Base-by-base conservation (phyloP, 2,888 invertebrate species). In the Nomada flava region DNA sequence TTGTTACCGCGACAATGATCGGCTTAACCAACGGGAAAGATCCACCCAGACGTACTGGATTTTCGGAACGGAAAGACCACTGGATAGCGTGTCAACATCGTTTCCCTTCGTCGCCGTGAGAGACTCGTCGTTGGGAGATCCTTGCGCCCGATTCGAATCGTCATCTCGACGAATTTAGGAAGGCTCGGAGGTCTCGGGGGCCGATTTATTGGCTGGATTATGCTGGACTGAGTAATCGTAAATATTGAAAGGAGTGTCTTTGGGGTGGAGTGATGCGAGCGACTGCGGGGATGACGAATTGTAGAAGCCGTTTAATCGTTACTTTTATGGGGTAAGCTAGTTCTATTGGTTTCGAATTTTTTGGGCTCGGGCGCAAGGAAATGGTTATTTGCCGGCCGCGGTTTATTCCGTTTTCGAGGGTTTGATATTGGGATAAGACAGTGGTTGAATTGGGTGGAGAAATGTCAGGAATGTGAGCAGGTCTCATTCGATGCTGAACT, bases 1-100 rank as follows among this genome's bases (percentile, higher is more conserved):
- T 92, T 92, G 92, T 92, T 92, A 92, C 91, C 86, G 92, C 90
- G 91, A 92, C 93, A 92, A 93, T 93, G 92, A 93, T 92, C 93
- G 91, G 91, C 91, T 91, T 92, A 92, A 91, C 92, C 92, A 91
- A 92, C 91, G 88, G 92, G 92, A 92, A 92, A 90, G 91, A 91
- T 92, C 91, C 87, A 86, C 86, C 88, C 87, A 86, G 87, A 87
- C 83, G 85, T 86, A 84, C 79, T 85, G 79, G 88, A 89, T 84
- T 89, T 84, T 85, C 74, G 73, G 76, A 64, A 83, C 72, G 47
- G 74, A 62, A 75, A 75, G 77, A 59, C 82, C 82, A 71, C 83
- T 67, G 81, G 84, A 88, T 89, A 85, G 73, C 83, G 86, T 89
- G 88, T 89, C 89, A 89, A 89, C 88, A 85, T 81, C 76, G 81